These are phyloP conservation scores for Micronycteris hirsuta DNA, from an alignment of 2,113 vertebrate species.

Conservation along the genomic window DNA sequence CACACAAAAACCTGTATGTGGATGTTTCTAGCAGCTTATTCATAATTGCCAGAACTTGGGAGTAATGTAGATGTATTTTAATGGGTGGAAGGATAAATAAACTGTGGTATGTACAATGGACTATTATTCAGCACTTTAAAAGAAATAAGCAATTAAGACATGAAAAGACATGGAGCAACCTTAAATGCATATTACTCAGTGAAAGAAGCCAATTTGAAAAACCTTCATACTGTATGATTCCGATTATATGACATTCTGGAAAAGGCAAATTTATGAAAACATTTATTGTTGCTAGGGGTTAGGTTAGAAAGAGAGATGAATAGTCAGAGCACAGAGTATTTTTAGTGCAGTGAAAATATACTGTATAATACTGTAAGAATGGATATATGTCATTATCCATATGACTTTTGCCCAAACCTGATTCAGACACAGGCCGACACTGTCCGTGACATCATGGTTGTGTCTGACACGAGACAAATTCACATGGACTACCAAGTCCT, in stretches of 20 bases:
- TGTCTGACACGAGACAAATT: too few species aligned
- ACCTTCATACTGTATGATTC: background rate
- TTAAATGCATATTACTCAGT: background rate
- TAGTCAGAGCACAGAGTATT: background rate
- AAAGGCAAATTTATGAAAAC: background rate
- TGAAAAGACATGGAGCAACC: background rate
- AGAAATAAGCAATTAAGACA: background rate
- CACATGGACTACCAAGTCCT: too few species aligned
- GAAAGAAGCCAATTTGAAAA: background rate
- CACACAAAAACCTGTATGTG: background rate
- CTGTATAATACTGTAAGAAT: background rate
- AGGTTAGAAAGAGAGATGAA: background rate
- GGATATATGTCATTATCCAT: background rate
- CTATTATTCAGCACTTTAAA: background rate
- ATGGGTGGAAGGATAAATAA: background rate
- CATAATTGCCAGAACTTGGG: background rate
- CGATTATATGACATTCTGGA: background rate
- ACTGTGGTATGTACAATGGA: background rate
- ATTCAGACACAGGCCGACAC: too few species aligned
- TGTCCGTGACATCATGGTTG: too few species aligned
- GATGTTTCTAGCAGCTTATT: background rate
- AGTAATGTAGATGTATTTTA: background rate
- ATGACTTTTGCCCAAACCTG: background rate
- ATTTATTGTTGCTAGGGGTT: background rate
- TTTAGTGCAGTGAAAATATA: background rate